Conservation (phyloP, 92 coral and sea anemone genomes). For the Phenganax subtilis region DNA sequence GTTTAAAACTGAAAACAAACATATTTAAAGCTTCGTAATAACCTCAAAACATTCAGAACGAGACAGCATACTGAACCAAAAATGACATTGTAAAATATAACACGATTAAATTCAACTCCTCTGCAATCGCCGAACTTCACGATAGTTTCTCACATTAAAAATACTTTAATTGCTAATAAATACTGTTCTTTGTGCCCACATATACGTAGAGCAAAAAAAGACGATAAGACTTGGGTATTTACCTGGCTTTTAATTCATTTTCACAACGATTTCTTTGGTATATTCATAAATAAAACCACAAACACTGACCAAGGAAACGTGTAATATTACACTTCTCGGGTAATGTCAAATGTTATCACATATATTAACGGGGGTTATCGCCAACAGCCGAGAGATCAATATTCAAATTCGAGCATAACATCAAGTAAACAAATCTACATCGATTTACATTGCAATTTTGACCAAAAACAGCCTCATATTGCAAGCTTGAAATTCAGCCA, state of each 20-base stretch:
- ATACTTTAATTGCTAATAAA: conserved; percentile 5
- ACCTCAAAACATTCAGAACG: background rate
- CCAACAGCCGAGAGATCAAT: background rate
- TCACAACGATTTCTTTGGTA: background rate
- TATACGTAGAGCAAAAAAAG: background rate
- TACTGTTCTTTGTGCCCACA: background rate
- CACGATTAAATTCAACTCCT: background rate
- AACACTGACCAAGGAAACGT: background rate
- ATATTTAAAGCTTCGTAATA: background rate
- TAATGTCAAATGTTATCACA: background rate
- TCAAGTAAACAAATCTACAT: background rate
- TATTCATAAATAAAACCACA: background rate
- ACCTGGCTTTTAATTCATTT: background rate
- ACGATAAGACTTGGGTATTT: background rate
- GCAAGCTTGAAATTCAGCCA: background rate
- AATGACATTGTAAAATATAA: background rate
- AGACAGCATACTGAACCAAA: background rate
- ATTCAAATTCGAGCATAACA: background rate
- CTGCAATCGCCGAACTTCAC: background rate
- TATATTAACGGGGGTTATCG: background rate
- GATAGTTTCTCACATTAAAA: background rate
- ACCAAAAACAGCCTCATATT: background rate
- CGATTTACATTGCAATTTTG: background rate
- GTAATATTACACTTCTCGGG: background rate
- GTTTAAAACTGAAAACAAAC: conserved; percentile 1